Evolutionary conservation across 1,140 invertebrate genomes (phyloP), one percentile per base, ranked within the genome.

Genomic region (Calephelis nemesis): DNA sequence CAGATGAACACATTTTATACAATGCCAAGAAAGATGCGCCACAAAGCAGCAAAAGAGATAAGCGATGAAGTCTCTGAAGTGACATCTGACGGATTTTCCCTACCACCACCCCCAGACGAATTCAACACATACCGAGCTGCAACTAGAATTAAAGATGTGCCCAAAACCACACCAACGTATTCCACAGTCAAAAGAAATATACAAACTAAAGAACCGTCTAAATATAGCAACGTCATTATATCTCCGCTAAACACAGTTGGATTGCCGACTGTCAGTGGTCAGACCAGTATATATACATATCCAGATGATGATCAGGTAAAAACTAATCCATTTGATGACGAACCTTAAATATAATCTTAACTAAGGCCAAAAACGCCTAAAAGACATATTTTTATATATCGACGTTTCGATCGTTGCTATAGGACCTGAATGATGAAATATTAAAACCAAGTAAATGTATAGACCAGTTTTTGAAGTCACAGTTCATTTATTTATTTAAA

Each of bases 1-100:
- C 74, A 90, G 88, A 87, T 89, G 83, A 90, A 88, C 72, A 86
- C 87, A 65, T 91, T 91, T 65, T 89, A 90, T 70, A 91, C 89
- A 39, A 90, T 91, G 82, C 89, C 89, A 40, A 82, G 88, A 68
- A 90, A 89, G 74, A 83, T 83, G 75, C 81, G 83, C 9, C 79
- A 87, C 10, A 91, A 86, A 74, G 68, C 79, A n/a, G 75, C 80
- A 9, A 88, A 84, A 67, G 87, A 91, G 62, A 74, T 88, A 39
- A 87, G 85, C 71, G 89, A 90, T 68, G 89, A 91, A 67, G 76
- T 76, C 6, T 90, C 85, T 1, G 86, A 88, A 74, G 84, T 88
- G 63, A 91, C 88, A 6, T 91, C 87, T 0, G 87, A 91, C 66
- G 85, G 87, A 6, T 89, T 91, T 65, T 90, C 89, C 0, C 62